Percentiles rank a stretch among this genome's conserved stretches.
phyloP scores from a whole-genome alignment of 2,888 invertebrate genomes.

The Tetragonisca angustula region DNA sequence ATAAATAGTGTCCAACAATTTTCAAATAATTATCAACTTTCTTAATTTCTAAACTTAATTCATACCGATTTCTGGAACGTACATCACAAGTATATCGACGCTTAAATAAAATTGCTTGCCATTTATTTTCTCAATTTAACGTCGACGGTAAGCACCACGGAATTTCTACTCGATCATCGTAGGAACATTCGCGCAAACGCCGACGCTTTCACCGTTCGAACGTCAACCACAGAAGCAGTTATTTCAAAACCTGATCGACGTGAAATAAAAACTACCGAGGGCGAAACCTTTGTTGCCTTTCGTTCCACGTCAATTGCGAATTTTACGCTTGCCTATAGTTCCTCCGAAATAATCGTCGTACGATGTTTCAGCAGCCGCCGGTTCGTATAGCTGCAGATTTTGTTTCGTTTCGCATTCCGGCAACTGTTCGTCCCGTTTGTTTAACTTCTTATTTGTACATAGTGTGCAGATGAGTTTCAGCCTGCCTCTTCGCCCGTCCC shows the following conservation, averaged over 20 bases:
- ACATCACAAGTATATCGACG: too few relatives aligned
- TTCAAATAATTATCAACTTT: too few relatives aligned
- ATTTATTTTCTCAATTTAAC: not conserved
- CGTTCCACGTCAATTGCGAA: not conserved
- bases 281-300: not conserved
- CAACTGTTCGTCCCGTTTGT: conserved; percentile 22
- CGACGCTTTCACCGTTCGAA: not conserved
- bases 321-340: not conserved
- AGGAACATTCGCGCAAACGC: not conserved
- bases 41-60: too few relatives aligned
- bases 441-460: conserved; percentile 44
- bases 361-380: not conserved
- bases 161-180: not conserved
- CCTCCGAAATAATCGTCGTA: not conserved
- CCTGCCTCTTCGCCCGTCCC: not conserved
- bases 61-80: too few relatives aligned
- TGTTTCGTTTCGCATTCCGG: not conserved
- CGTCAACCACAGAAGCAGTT: not conserved
- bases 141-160: too few relatives aligned
- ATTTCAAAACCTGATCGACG: not conserved
- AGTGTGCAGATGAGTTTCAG: conserved; percentile 44
- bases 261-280: not conserved
- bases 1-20: not conserved
- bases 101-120: not conserved
- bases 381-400: conserved; percentile 8